Evolutionary conservation across 2,888 invertebrate species (phyloP), one percentile per base, ranked within the genome.

Genomic region (Chrysolina americana): DNA sequence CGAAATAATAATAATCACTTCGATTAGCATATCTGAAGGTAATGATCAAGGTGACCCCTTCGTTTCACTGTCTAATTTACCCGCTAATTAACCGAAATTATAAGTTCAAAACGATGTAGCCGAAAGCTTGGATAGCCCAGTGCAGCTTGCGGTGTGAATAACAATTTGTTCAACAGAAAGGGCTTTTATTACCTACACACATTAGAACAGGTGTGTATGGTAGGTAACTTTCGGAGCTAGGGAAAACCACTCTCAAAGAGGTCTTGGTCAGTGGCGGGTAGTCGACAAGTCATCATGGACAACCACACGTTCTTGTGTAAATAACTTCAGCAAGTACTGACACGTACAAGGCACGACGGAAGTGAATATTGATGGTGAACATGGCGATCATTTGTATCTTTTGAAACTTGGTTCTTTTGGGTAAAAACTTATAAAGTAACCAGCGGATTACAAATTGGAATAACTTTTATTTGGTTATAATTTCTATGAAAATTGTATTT

Each of bases 131-230:
- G 65, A 64, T 47, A 59, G 70, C 73, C 44, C 62, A 68, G 50
- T 70, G 73, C 73, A 76, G 73, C 76, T 76, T 76, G 73, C 66
- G 76, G 76, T 76, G 76, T 73, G 73, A 76, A 73, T 76, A 76
- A 76, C 69, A 76, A 73, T 76, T 70, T 71, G 76, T 65, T 69
- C 66, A 73, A 71, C 73, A 59, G 69, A 73, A 71, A 71, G 68
- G 71, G 71, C 71, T 71, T 73, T 76, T 71, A 76, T 73, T 73
- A 73, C 76, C 53, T 72, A 68, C 64, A 75, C 73, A 59, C 70
- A 76, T 76, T 73, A 76, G 76, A 76, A 76, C 76, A 76, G 76
- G 76, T 76, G 75, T 75, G 73, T 73, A 68, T 64, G 68, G 73
- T 73, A 65, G 69, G 73, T 76, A 76, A 76, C 73, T 76, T 76